These are phyloP conservation scores for Australoheros scitulus DNA, from an alignment of 2,113 vertebrate species.

Conservation along the genomic window DNA sequence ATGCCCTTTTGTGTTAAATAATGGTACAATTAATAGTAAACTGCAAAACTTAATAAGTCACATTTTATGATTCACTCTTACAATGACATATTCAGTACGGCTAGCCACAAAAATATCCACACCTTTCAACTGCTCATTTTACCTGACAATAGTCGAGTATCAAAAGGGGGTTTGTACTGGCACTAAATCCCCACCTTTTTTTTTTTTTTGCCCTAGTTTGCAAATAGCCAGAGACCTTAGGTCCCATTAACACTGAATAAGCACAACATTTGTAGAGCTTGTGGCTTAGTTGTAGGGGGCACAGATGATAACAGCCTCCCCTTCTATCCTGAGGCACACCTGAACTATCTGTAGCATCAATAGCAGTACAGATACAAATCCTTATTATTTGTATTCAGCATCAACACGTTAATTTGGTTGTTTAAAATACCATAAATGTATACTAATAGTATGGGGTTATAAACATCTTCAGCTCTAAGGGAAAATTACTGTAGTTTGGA, in stretches of 20 bases:
- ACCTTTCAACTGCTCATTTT: background rate
- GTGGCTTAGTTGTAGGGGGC: slow-evolving; percentile 32
- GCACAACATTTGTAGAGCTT: slow-evolving; percentile 1
- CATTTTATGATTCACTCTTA: background rate
- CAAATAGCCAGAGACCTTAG: slow-evolving; percentile 19
- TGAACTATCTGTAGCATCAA: background rate
- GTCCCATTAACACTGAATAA: slow-evolving; percentile 22
- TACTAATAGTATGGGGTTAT: slow-evolving; percentile 58
- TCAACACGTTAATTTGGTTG: slow-evolving; percentile 43
- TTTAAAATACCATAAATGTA: slow-evolving; percentile 49
- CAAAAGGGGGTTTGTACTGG: background rate
- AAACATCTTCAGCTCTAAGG: slow-evolving; percentile 52
- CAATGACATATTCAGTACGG: too few species aligned
- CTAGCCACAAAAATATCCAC: background rate
- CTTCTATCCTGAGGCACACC: background rate
- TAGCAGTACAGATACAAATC: background rate
- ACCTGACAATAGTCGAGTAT: background rate
- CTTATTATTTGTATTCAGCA: slow-evolving; percentile 36
- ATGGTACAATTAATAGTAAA: background rate
- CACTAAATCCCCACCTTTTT: background rate
- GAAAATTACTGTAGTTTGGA: slow-evolving; percentile 20
- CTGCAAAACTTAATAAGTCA: background rate
- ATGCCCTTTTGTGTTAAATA: background rate
- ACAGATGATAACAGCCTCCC: slow-evolving; percentile 8
- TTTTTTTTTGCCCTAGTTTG: background rate